Conservation (phyloP, 2,797 vertebrate genomes). For the Esox lucius region DNA sequence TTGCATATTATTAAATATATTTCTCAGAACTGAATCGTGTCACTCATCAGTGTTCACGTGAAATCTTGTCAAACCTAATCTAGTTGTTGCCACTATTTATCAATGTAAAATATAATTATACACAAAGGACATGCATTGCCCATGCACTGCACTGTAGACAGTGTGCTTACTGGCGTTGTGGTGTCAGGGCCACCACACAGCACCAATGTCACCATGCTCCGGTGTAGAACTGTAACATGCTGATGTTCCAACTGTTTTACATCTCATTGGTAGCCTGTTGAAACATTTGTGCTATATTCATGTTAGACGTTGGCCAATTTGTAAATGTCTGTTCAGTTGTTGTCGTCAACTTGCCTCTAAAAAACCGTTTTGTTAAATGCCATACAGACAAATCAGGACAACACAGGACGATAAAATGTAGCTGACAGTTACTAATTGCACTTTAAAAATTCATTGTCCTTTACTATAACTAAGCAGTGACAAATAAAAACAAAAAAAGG, state of each 20-base stretch:
- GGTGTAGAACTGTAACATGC: conserved; percentile 62
- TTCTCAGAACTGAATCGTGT: conserved; percentile 31
- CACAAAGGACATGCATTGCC: conserved; percentile 67
- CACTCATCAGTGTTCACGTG: conserved; percentile 34
- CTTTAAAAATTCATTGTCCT: conserved; percentile 76
- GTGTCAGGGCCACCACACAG: background rate
- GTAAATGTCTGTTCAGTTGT: conserved; percentile 49
- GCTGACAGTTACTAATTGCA: conserved; percentile 82
- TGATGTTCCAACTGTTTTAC: conserved; percentile 31
- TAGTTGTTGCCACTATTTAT: conserved; percentile 42
- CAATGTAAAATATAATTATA: conserved; percentile 60
- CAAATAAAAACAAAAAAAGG: conserved; percentile 57
- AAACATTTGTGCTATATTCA: conserved; percentile 60
- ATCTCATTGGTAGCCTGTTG: conserved; percentile 36
- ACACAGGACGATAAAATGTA: conserved; percentile 72
- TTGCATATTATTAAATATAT: conserved; percentile 24
- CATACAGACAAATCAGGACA: conserved; percentile 71
- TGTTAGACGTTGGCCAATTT: conserved; percentile 54
- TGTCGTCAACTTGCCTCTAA: conserved; percentile 62
- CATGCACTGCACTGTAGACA: conserved; percentile 51
- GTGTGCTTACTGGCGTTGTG: conserved; percentile 37
- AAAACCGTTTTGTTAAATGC: conserved; percentile 67
- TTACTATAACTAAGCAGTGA: conserved; percentile 58
- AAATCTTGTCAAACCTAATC: conserved; percentile 33
- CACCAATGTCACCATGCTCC: conserved; percentile 44